These are phyloP conservation scores for Dendrolimus kikuchii DNA, from an alignment of 1,140 invertebrate species.

Conservation along the genomic window DNA sequence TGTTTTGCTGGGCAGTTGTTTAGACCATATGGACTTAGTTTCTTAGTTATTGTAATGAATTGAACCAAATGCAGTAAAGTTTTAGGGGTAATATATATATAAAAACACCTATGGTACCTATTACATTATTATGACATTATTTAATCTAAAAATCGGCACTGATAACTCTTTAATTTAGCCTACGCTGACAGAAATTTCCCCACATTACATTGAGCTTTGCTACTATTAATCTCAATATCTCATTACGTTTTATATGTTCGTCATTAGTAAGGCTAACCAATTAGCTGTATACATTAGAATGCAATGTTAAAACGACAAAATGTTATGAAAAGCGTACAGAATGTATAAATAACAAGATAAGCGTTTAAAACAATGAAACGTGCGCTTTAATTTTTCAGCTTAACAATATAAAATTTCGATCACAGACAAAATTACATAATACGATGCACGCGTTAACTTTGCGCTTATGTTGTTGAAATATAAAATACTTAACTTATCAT, in stretches of 20 bases:
- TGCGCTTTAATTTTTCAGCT: conserved; percentile 57
- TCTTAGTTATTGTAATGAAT: too few relatives aligned
- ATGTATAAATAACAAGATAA: conserved; percentile 28
- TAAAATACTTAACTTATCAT: conserved; percentile 64
- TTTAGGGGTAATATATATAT: too few relatives aligned
- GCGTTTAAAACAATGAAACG: conserved; percentile 31
- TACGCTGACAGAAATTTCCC: too few relatives aligned
- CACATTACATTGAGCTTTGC: too few relatives aligned
- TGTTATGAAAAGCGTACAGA: conserved; percentile 20
- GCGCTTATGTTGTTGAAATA: conserved; percentile 60
- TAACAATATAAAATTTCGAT: conserved; percentile 70
- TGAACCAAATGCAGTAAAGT: too few relatives aligned
- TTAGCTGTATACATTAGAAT: not conserved
- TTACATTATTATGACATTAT: too few relatives aligned
- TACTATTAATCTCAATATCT: too few relatives aligned
- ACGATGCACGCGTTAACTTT: conserved; percentile 50
- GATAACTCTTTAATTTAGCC: too few relatives aligned
- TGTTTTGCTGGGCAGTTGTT: too few relatives aligned
- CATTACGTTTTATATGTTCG: not conserved
- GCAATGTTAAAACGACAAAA: not conserved
- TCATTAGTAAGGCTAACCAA: not conserved
- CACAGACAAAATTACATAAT: conserved; percentile 69
- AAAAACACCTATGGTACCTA: too few relatives aligned
- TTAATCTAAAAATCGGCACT: too few relatives aligned
- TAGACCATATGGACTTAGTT: too few relatives aligned